Base-by-base conservation (phyloP, 1,140 invertebrate genomes). In the Drosophila leontia region DNA sequence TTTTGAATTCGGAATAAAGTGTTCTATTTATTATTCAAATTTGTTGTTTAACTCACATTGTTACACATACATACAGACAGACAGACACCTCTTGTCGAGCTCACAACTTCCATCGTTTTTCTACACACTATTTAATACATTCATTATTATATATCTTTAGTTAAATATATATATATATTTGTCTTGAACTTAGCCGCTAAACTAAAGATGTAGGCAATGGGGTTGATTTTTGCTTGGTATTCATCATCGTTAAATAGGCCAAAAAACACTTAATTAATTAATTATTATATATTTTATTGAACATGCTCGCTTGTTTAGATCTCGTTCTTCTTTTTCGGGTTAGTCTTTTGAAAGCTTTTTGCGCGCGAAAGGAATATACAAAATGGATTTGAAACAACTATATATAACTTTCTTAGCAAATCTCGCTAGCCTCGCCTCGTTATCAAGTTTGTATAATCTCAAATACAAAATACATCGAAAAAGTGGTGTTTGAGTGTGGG, bases 111-210 rank as follows among this genome's bases (percentile, higher is more conserved):
- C 71, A 75, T 82, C 74, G 34, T 59, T 78, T 81, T 53, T 78
- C 85, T 88, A 88, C 81, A 90, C 68, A 88, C 85, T 88, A 88
- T 81, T 88, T 88, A 88, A 88, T 88, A 88, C 84, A 90, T 71
- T 68, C 84, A 68, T 77, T 56, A 56, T 45, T 42, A 77, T 55
- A 77, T 77, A 61, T 53, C 37, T 60, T 77, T 76, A 77, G 55
- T 60, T 69, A 56, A 60, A 68, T 77, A 55, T 51, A 57, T 55
- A 50, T 50, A 15, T 71, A 29, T 72, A 60, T 71, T 90, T 84
- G 81, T 88, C 84, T 84, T 88, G 85, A 88, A 88, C 85, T 90
- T 88, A 88, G 69, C 64, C 17, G 74, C 85, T 88, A 78, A 88
- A 88, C 80, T 88, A 88, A 88, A 84, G 78, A 80, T 76, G 53